Evolutionary conservation across 2,113 vertebrate species (phyloP).

Genomic region (Corvus cornix): DNA sequence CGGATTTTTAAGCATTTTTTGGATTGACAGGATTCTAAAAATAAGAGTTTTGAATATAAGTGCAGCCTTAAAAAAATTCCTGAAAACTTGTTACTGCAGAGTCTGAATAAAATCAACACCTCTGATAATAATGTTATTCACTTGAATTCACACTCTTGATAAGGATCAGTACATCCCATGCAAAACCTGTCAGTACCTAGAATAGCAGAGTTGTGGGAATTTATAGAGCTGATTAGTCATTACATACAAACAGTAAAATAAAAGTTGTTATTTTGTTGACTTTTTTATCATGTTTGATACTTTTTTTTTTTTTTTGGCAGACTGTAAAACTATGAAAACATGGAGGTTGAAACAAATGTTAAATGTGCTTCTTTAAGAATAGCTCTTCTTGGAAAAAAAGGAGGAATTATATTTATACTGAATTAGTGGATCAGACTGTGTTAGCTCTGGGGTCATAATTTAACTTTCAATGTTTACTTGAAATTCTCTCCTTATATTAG

Average conservation of each 20-base stretch:
- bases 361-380: neutral
- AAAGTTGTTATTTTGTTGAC: neutral
- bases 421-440: neutral
- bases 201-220: neutral
- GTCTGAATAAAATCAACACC: neutral
- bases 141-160: neutral
- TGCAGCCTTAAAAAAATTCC: neutral
- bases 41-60: neutral
- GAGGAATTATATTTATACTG: neutral
- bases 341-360: neutral
- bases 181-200: neutral
- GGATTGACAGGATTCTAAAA: neutral
- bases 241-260: neutral
- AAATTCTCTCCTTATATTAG: neutral
- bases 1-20: neutral
- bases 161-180: neutral
- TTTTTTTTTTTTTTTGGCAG: neutral
- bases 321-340: neutral
- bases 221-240: neutral
- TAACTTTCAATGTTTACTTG: constrained; percentile 3
- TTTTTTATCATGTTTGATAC: neutral
- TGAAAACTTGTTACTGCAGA: neutral
- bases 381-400: neutral
- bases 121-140: neutral
- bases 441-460: neutral